phyloP scores from a whole-genome alignment of 2,888 invertebrate genomes.

The Sarcophaga caerulescens region DNA sequence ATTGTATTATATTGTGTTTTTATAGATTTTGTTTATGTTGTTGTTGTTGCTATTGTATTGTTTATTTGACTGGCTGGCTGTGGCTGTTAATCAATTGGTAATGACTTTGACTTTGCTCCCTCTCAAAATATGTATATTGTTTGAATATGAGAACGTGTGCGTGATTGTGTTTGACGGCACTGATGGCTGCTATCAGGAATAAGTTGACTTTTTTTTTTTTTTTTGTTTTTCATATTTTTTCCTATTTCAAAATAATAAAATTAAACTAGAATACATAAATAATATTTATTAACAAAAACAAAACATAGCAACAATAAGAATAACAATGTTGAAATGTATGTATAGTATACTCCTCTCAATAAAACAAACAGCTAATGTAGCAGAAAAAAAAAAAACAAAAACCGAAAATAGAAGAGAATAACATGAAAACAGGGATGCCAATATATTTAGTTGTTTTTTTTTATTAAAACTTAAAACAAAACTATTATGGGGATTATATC shows the following conservation, averaged over 20 bases:
- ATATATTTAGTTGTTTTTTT: neutral
- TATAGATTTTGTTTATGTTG: neutral
- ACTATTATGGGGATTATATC: neutral
- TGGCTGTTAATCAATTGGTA: constrained; percentile 33
- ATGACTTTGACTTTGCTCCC: constrained; percentile 51
- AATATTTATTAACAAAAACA: neutral
- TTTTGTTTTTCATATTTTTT: neutral
- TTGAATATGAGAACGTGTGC: neutral
- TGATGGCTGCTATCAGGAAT: constrained; percentile 30
- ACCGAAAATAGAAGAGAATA: neutral
- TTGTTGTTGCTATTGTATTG: neutral
- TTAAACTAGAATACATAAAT: constrained; percentile 2
- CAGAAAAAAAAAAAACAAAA: neutral
- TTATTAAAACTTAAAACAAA: neutral
- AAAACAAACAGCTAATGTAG: neutral
- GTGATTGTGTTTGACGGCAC: neutral
- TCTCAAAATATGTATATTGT: constrained; percentile 2
- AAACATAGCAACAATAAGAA: neutral
- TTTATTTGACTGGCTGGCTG: neutral
- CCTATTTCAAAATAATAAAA: constrained; percentile 21
- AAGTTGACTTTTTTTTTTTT: constrained; percentile 12
- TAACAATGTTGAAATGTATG: neutral
- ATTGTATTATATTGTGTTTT: neutral
- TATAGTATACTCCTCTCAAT: neutral
- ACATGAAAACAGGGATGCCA: constrained; percentile 15